Base-by-base conservation (phyloP, 2,888 invertebrate genomes). In the Ormyrus nitidulus region DNA sequence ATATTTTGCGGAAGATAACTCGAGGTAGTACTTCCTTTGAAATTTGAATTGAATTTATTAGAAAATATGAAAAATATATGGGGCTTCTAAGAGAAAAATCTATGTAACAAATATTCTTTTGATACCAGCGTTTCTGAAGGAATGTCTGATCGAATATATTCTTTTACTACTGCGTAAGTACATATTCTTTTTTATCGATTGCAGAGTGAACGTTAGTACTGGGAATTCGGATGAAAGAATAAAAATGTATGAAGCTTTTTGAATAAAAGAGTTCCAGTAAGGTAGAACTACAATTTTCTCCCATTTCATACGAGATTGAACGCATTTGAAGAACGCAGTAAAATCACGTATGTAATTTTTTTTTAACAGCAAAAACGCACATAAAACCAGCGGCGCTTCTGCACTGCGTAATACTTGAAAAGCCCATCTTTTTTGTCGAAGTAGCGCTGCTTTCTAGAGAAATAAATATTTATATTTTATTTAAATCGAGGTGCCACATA, bases 121-220 rank as follows among this genome's bases (percentile, higher is more conserved):
- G 34, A 34, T 34, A 34, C 34, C 34, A 4, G 34, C 34, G 4
- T 70, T 59, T 58, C 13, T 70, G 48, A 46, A 54, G 48, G n/a
- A 2, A 19, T 19, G 76, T 62, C 76, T 58, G 77, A 77, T 77
- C 70, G 70, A 8, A 77, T 70, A 51, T 64, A 51, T 13, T 19
- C 70, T 49, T 70, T 51, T 77, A 70, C 77, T 77, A 77, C 70
- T 76, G n/a, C n/a, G 76, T 5, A 48, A 48, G 53, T 69, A 54
- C 13, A 11, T 13, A 13, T 10, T 68, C 5, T 10, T 44, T 48
- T 53, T 44, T 51, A 5, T 10, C 11, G 34, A 75, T 44, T 46
- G 11, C 19, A 51, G 19, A 66, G 51, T 34, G 34, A 64, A n/a
- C 34, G 11, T 54, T 11, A 10, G 49, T 6, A 19, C 8, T 19